These are phyloP conservation scores for Leptothorax acervorum DNA, from an alignment of 2,888 invertebrate species.

Conservation along the genomic window DNA sequence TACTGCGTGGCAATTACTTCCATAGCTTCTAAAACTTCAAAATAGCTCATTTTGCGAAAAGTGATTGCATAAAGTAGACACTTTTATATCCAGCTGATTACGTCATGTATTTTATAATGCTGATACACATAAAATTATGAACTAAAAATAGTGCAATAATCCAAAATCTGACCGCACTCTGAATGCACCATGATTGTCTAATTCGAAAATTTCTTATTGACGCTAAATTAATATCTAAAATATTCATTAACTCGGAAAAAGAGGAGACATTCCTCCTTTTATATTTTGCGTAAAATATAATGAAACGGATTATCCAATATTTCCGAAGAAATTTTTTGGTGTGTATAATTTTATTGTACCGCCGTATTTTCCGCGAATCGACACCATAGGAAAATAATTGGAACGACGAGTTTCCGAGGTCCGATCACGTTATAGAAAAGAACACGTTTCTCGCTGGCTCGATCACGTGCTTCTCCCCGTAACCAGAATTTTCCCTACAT, in stretches of 20 bases:
- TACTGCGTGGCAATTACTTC: constrained; percentile 5
- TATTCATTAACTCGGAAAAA: not conserved
- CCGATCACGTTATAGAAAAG: constrained; percentile 49
- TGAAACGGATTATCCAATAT: not conserved
- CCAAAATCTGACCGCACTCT: not conserved
- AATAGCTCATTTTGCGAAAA: constrained; percentile 11
- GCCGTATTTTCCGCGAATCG: constrained; percentile 1
- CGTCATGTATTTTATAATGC: not conserved
- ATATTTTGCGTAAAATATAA: constrained; percentile 1
- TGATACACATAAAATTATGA: not conserved
- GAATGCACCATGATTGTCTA: not conserved
- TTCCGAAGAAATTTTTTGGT: constrained; percentile 1
- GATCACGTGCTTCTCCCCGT: constrained; percentile 18
- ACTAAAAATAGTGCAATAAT: not conserved
- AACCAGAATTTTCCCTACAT: constrained; percentile 47
- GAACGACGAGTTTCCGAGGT: constrained; percentile 30
- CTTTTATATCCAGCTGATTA: constrained; percentile 17
- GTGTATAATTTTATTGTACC: constrained; percentile 36
- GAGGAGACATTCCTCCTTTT: no score
- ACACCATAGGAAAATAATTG: constrained; percentile 42
- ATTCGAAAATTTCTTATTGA: not conserved
- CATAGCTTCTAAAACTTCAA: not conserved
- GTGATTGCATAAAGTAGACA: not conserved
- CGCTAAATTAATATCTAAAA: not conserved
- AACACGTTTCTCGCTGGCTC: constrained; percentile 41